phyloP scores from a whole-genome alignment of 2,113 vertebrate species.

The Dicerorhinus sumatrensis region DNA sequence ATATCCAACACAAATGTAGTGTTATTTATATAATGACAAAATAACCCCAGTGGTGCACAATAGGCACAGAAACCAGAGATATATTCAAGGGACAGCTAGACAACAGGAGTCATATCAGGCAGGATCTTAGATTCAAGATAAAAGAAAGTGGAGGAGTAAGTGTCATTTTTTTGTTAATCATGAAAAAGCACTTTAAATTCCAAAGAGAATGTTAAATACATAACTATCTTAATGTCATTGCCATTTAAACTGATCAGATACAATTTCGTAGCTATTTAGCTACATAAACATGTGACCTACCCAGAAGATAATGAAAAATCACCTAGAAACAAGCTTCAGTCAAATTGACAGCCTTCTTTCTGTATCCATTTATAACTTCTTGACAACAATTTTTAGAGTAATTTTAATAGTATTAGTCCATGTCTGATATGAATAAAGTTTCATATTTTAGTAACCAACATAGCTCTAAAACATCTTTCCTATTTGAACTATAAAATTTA shows the following conservation, averaged over 20 bases:
- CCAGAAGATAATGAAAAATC: neutral
- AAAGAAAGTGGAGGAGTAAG: neutral
- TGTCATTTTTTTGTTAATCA: neutral
- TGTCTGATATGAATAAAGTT: neutral
- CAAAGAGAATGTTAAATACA: neutral
- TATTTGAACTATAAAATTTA: slow-evolving; percentile 41
- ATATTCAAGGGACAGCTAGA: neutral
- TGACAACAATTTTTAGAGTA: neutral
- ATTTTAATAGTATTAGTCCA: neutral
- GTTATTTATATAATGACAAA: neutral
- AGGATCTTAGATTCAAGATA: neutral
- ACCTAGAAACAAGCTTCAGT: slow-evolving; percentile 2
- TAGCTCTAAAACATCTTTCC: slow-evolving; percentile 37
- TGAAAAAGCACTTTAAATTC: neutral
- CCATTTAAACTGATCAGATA: neutral
- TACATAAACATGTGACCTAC: neutral
- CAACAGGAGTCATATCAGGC: neutral
- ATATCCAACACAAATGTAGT: neutral
- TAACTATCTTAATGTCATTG: neutral
- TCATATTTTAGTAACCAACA: slow-evolving; percentile 29
- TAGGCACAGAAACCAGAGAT: neutral
- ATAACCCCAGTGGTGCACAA: neutral
- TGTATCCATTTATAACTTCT: slow-evolving; percentile 24
- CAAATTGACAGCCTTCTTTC: neutral
- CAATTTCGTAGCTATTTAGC: neutral